Conservation (phyloP, 2,888 invertebrate species). For the Drosophila anceps region DNA sequence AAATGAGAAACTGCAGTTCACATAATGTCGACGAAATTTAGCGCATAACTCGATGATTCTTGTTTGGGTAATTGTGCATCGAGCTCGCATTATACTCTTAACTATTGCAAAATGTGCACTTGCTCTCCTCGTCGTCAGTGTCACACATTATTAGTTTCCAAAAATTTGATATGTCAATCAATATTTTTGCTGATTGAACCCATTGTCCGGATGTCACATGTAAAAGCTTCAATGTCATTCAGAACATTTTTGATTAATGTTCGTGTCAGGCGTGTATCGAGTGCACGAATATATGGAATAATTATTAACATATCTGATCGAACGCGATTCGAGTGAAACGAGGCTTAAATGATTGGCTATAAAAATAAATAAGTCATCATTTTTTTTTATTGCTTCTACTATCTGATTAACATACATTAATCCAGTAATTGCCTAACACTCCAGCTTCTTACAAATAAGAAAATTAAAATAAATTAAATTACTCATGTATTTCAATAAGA, state of each 20-base stretch:
- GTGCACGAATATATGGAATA: background rate
- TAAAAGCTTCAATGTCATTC: conserved; percentile 28
- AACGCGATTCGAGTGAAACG: conserved; percentile 9
- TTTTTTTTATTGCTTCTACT: background rate
- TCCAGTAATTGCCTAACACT: background rate
- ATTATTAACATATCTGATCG: conserved; percentile 35
- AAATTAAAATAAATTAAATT: background rate
- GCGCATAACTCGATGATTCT: conserved; percentile 48
- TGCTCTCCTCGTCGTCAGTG: conserved; percentile 35
- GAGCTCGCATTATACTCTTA: conserved; percentile 4
- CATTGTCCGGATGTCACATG: conserved; percentile 44
- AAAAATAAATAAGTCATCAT: background rate
- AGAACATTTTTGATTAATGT: conserved; percentile 47
- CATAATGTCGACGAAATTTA: conserved; percentile 45
- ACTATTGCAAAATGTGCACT: conserved; percentile 42
- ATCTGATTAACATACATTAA: background rate
- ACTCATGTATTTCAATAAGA: background rate
- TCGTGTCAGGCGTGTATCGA: background rate
- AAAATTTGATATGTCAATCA: conserved; percentile 71
- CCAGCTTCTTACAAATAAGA: background rate
- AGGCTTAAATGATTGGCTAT: background rate
- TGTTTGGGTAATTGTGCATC: conserved; percentile 36
- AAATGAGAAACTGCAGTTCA: conserved; percentile 37
- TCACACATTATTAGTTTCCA: conserved; percentile 24
- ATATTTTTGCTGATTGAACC: conserved; percentile 62